Conservation (phyloP, 2,113 vertebrate genomes). For the Heterochromis multidens region DNA sequence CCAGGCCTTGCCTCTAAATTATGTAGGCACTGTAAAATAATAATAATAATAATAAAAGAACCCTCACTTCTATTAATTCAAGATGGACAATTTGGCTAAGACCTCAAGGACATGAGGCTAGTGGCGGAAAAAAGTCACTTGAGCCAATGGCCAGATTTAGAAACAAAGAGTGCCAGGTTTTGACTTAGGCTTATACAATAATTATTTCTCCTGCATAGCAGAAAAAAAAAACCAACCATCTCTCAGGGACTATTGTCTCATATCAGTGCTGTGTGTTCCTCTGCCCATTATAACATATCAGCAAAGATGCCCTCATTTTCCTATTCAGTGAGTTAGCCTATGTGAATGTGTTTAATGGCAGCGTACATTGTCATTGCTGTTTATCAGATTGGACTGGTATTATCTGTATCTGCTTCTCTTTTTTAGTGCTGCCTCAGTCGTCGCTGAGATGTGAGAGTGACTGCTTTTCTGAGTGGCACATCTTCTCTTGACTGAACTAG, state of each 20-base stretch:
- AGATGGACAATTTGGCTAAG: conserved; percentile 26
- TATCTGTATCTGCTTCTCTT: not conserved
- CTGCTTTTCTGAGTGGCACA: conserved; percentile 26
- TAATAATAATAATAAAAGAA: not conserved
- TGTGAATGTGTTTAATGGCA: not conserved
- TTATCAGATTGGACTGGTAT: conserved; percentile 8
- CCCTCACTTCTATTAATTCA: conserved; percentile 22
- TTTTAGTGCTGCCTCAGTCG: not conserved
- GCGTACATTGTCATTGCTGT: not conserved
- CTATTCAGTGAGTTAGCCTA: not conserved
- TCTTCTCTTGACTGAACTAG: not conserved
- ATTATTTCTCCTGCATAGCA: not conserved
- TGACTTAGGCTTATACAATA: not conserved
- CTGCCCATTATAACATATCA: conserved; percentile 1
- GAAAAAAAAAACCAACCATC: accelerated
- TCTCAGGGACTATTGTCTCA: not conserved
- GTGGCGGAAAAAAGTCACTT: not conserved
- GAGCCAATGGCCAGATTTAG: conserved; percentile 23
- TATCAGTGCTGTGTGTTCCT: not conserved
- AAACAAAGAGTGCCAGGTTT: conserved; percentile 30
- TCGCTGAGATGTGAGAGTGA: not conserved
- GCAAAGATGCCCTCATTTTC: conserved; percentile 13
- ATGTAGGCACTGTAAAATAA: not conserved
- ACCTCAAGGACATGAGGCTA: conserved; percentile 15
- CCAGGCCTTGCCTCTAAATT: not conserved